These are phyloP conservation scores for Pogonognathellus flavescens DNA, from an alignment of 1,140 invertebrate species.

Conservation along the genomic window DNA sequence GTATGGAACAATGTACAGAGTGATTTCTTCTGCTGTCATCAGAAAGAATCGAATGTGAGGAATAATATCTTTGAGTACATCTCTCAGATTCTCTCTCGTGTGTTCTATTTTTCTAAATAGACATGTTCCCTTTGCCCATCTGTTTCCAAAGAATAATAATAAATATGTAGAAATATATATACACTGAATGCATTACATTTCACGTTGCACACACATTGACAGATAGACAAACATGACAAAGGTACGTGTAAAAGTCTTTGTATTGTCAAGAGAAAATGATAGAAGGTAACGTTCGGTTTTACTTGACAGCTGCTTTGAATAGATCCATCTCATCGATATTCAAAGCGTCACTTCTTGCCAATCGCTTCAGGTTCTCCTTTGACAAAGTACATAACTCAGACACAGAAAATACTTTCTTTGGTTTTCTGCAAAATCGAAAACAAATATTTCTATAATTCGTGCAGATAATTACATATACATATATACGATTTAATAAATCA, in stretches of 20 bases:
- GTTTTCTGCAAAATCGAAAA: background rate
- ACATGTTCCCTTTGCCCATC: slow-evolving; percentile 21
- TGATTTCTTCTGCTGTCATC: slow-evolving; percentile 35
- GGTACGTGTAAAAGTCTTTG: background rate
- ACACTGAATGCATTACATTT: slow-evolving; percentile 5
- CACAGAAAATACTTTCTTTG: slow-evolving; percentile 5
- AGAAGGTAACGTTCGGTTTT: background rate
- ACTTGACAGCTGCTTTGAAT: slow-evolving; percentile 30
- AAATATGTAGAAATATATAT: too few species aligned
- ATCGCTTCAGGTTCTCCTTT: slow-evolving; percentile 40
- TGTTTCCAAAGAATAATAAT: background rate
- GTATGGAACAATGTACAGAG: background rate
- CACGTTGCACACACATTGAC: background rate
- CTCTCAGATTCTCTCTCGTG: background rate
- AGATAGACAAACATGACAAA: background rate
- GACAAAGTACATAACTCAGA: slow-evolving; percentile 28
- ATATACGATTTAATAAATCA: too few species aligned
- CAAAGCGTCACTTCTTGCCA: slow-evolving; percentile 34
- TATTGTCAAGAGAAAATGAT: background rate
- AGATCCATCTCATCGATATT: slow-evolving; percentile 45
- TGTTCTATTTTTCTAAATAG: slow-evolving; percentile 21
- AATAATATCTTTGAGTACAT: slow-evolving; percentile 26
- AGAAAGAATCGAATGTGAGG: slow-evolving; percentile 21
- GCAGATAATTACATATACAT: too few species aligned
- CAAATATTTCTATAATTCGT: too few species aligned